These are phyloP conservation scores for Labia minor DNA, from an alignment of 2,888 invertebrate species.

Conservation along the genomic window DNA sequence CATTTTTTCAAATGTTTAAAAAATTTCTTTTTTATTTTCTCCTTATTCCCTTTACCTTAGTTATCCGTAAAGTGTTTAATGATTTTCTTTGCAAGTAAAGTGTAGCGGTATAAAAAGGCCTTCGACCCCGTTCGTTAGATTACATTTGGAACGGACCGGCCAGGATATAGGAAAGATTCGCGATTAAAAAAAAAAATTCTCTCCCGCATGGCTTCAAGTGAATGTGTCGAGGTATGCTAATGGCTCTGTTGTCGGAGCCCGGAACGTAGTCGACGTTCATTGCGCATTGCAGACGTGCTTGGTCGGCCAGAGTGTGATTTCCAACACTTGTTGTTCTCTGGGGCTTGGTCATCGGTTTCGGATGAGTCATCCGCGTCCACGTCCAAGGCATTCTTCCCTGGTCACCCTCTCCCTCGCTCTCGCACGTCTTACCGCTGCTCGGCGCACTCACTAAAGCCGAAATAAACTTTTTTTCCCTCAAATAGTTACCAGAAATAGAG, in stretches of 20 bases:
- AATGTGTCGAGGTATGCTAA: constrained; percentile 1
- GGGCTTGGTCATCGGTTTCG: constrained; percentile 3
- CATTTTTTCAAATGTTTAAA: no score
- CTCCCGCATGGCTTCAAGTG: no score
- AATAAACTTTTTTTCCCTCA: no score
- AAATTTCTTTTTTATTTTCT: no score
- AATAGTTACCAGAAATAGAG: no score
- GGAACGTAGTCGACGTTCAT: not conserved
- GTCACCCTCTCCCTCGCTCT: no score
- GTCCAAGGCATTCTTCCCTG: not conserved
- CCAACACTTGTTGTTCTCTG: not conserved
- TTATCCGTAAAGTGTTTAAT: not conserved
- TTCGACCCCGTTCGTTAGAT: not conserved
- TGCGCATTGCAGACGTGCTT: not conserved
- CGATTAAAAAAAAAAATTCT: not conserved
- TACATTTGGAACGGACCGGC: not conserved
- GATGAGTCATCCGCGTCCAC: not conserved
- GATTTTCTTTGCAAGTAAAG: not conserved
- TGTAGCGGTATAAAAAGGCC: not conserved
- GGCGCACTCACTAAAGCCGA: no score
- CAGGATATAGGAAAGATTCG: not conserved
- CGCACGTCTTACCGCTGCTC: no score
- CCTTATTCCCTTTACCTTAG: no score
- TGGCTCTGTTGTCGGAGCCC: not conserved
- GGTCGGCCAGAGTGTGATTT: not conserved